Percentiles rank a stretch among this genome's conserved stretches.
Evolutionary conservation across 2,797 vertebrate species (phyloP).

Genomic region (Discoglossus pictus): DNA sequence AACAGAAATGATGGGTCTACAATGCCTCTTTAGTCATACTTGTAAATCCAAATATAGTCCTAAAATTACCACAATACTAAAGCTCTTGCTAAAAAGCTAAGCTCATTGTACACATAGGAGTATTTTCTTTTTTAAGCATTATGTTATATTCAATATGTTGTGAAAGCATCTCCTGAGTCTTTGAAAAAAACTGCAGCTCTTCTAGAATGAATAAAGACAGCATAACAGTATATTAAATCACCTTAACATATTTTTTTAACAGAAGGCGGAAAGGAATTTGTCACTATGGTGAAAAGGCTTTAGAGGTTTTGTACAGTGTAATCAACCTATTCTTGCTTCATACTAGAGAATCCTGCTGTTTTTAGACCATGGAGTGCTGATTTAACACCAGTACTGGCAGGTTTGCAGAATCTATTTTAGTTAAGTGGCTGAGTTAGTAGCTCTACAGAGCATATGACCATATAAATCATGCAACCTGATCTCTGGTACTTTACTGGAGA

Average conservation of each 20-base stretch:
- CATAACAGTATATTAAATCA: slow-evolving; percentile 42
- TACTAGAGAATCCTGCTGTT: slow-evolving; percentile 26
- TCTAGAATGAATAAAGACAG: slow-evolving; percentile 19
- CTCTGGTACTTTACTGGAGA: background rate
- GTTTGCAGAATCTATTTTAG: slow-evolving; percentile 43
- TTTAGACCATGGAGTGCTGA: slow-evolving; percentile 43
- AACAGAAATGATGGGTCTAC: no score
- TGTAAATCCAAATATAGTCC: no score
- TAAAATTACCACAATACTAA: no score
- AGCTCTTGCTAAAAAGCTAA: no score
- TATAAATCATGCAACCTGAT: slow-evolving; percentile 26
- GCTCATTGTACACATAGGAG: no score
- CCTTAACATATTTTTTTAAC: slow-evolving; percentile 26
- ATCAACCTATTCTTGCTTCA: slow-evolving; percentile 46
- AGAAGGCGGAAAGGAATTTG: slow-evolving; percentile 44
- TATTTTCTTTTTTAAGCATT: no score
- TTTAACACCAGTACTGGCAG: slow-evolving; percentile 41
- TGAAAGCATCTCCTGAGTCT: slow-evolving; percentile 1
- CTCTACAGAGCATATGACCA: slow-evolving; percentile 14
- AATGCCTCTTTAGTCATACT: no score
- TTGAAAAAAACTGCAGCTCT: slow-evolving; percentile 5
- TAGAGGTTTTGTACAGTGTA: slow-evolving; percentile 36
- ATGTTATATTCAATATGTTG: background rate
- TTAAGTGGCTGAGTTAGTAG: slow-evolving; percentile 16
- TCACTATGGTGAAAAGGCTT: slow-evolving; percentile 45